Base-by-base conservation (phyloP, 2,797 vertebrate species). In the Sebastes dallii region DNA sequence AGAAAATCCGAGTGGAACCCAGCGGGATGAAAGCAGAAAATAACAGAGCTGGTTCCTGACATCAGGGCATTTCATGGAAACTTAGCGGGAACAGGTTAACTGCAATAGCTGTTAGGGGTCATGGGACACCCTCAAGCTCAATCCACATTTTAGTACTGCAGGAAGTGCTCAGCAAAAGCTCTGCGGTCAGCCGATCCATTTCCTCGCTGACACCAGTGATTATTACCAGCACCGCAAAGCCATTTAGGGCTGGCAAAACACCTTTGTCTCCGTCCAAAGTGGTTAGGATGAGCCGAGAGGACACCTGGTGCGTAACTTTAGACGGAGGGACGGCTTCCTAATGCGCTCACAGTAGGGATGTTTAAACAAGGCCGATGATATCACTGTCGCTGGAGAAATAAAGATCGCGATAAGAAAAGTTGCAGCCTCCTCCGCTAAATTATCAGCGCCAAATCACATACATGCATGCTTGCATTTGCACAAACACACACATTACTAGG, bases 381-480 rank as follows among this genome's bases (percentile, higher is more conserved):
- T 92, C 86, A 59, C 30, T 14, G 81, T 52, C 83, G 68, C 75
- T n/a, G 72, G 82, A 84, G 87, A 72, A 72, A 82, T 24, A 16
- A 22, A 61, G 56, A 25, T 32, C 0, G 6, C 78, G 82, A 86
- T 90, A 85, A 73, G 65, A 36, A 52, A 56, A 29, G 55, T 42
- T 75, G 64, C 34, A 68, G 74, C 75, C 55, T 85, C 78, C 78
- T 80, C 78, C 14, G 8, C 16, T 24, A 9, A 54, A 60, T 82
- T 80, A 87, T 89, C 85, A 54, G 83, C 60, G 86, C 59, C 72
- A 85, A 82, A 91, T 91, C 86, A 22, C 78, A 85, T 50, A 42
- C 46, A 79, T 9, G 69, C 83, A 55, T 55, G 75, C 60, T 25
- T 60, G 55, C 66, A 36, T 39, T 78, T 22, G 27, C 71, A 81